phyloP scores from a whole-genome alignment of 92 coral and sea anemone genomes.

The Pocillopora meandrina region DNA sequence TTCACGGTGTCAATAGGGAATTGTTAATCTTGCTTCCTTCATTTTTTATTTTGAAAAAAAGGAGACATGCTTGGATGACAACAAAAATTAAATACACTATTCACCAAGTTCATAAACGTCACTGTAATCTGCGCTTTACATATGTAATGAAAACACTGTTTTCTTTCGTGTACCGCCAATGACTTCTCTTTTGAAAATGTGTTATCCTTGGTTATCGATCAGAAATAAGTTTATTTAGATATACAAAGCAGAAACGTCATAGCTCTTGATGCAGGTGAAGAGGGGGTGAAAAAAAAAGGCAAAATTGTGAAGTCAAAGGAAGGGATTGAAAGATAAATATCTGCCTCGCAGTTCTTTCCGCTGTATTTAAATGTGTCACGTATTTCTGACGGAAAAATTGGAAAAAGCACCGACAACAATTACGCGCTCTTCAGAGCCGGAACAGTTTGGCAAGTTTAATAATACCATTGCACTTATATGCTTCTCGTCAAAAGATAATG shows the following conservation, averaged over 20 bases:
- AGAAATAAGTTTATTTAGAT: no score
- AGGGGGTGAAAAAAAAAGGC: no score
- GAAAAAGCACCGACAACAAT: conserved; percentile 16
- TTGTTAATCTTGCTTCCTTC: no score
- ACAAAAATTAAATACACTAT: neutral
- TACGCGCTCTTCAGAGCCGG: conserved; percentile 16
- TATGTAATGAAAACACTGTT: neutral
- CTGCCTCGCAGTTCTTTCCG: neutral
- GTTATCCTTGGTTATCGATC: conserved; percentile 3
- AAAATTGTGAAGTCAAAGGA: neutral
- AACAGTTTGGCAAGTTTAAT: conserved; percentile 24
- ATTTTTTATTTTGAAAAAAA: neutral
- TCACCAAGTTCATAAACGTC: neutral
- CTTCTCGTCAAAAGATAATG: neutral
- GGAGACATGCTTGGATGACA: neutral
- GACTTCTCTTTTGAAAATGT: neutral
- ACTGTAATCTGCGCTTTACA: neutral
- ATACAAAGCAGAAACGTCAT: no score
- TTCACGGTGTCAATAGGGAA: no score
- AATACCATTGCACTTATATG: conserved; percentile 8
- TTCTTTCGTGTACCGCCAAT: neutral
- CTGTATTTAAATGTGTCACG: neutral
- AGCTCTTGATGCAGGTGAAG: no score
- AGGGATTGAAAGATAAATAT: no score
- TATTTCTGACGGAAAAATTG: neutral